Evolutionary conservation across 2,113 vertebrate species (phyloP), one percentile per base, ranked within the genome.

Genomic region (Caranx melampygus): DNA sequence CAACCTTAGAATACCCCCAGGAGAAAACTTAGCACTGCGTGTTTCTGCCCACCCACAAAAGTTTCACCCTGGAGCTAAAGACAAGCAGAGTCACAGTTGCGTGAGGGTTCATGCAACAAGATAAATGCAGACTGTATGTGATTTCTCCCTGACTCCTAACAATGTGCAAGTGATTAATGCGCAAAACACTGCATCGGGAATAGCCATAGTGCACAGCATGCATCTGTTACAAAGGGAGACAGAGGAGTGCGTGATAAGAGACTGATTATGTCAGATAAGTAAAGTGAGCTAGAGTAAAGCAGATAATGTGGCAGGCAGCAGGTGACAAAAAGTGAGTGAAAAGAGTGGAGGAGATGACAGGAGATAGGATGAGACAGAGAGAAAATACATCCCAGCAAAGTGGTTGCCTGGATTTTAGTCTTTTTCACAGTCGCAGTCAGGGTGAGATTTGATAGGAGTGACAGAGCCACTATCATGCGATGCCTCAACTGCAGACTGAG

Each of bases 121-220:
- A 18, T 44, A 47, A 67, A 62, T 12, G 15, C 37, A 42, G 72
- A 31, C 70, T 58, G n/a, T 37, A 11, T 71, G 59, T 71, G 40
- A 54, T 3, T 26, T 9, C 57, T 45, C 34, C 7, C 63, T 26
- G 26, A 45, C 68, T 75, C 16, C 6, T 1, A 34, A 37, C 59
- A 47, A 31, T 54, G 71, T 49, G 16, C 57, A 40, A 37, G 72
- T n/a, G 69, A 71, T 82, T 81, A 92, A 83, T 75, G 76, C 74
- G 78, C 60, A 85, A 84, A 88, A 79, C 73, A 89, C 88, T 47
- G 65, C 62, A 82, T 87, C 63, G 18, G 15, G 58, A 0, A 2
- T 73, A 76, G 44, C 82, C 62, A 40, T 65, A 44, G 33, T 63
- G 63, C 78, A 78, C 49, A 64, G 51, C 5, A 58, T 59, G 51